Percentiles rank a stretch among this genome's conserved stretches.
These are phyloP conservation scores for Drosophila malerkotliana DNA, from an alignment of 1,140 invertebrate genomes.

Conservation along the genomic window DNA sequence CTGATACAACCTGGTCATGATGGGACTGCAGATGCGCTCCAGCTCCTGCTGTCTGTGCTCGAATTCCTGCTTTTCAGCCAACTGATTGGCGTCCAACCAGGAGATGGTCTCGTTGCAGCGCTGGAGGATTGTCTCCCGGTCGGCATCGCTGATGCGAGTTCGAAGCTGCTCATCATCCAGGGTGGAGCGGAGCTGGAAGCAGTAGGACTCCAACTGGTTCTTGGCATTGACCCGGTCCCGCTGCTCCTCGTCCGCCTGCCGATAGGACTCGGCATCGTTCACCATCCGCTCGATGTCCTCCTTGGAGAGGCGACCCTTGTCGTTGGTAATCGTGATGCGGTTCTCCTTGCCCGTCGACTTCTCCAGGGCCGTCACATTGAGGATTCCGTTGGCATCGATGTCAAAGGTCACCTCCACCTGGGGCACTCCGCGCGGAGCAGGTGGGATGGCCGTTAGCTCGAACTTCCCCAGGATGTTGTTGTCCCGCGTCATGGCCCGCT, in stretches of 20 bases:
- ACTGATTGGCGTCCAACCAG: conserved; percentile 97
- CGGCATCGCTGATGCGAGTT: conserved; percentile 93
- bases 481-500: conserved; percentile 95
- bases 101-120: conserved; percentile 96
- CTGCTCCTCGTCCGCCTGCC: conserved; percentile 95
- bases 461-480: conserved; percentile 97
- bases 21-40: conserved; percentile 92
- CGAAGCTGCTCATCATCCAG: conserved; percentile 94
- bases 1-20: conserved; percentile 93
- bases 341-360: conserved; percentile 98
- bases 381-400: conserved; percentile 94
- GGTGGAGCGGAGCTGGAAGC: conserved; percentile 98
- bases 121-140: conserved; percentile 93
- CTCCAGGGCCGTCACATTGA: conserved; percentile 94
- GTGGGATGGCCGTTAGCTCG: conserved; percentile 96
- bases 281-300: conserved; percentile 99
- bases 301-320: conserved; percentile 97
- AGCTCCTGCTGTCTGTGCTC: conserved; percentile 96
- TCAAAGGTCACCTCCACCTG: conserved; percentile 97
- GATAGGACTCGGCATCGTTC: conserved; percentile 97
- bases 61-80: conserved; percentile 96
- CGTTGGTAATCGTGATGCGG: conserved; percentile 99
- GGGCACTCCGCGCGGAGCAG: conserved; percentile 96
- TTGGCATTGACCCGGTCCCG: conserved; percentile 94
- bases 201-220: conserved; percentile 96